phyloP scores from a whole-genome alignment of 2,888 invertebrate species.

The Acrocyrtus sp. region DNA sequence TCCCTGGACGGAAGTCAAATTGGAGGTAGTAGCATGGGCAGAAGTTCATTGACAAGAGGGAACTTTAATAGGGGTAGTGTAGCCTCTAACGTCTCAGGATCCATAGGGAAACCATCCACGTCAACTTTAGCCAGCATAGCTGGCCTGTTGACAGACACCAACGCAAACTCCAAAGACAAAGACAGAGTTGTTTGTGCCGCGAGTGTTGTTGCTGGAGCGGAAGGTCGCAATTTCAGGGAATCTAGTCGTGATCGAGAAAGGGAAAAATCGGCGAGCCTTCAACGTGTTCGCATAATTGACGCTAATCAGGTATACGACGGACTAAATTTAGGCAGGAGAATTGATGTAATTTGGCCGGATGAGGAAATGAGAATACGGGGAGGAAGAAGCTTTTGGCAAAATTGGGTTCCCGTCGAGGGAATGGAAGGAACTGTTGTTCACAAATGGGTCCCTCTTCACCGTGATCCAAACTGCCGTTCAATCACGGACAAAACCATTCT shows the following conservation, averaged over 20 bases:
- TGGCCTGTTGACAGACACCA: slow-evolving; percentile 66
- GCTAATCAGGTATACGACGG: slow-evolving; percentile 86
- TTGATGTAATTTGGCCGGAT: slow-evolving; percentile 96
- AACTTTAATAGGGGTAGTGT: slow-evolving; percentile 82
- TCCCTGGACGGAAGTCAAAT: slow-evolving; percentile 63
- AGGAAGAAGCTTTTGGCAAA: slow-evolving; percentile 88
- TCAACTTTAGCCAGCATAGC: slow-evolving; percentile 86
- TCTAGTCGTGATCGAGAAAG: slow-evolving; percentile 66
- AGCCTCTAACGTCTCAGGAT: slow-evolving; percentile 74
- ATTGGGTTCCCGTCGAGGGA: slow-evolving; percentile 89
- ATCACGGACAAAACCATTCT: slow-evolving; percentile 93
- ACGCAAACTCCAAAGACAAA: slow-evolving; percentile 59
- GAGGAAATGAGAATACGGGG: slow-evolving; percentile 88
- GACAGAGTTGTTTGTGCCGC: slow-evolving; percentile 41
- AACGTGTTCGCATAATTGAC: slow-evolving; percentile 70
- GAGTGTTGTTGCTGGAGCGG: slow-evolving; percentile 26
- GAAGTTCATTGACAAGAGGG: slow-evolving; percentile 69
- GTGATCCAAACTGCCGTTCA: slow-evolving; percentile 85
- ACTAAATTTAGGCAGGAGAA: slow-evolving; percentile 80
- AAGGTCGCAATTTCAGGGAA: slow-evolving; percentile 66
- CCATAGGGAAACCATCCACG: slow-evolving; percentile 83
- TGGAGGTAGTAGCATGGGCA: slow-evolving; percentile 70
- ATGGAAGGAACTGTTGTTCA: slow-evolving; percentile 95
- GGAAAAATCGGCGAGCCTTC: slow-evolving; percentile 61
- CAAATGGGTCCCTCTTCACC: slow-evolving; percentile 93